Evolutionary conservation across 2,113 vertebrate genomes (phyloP), one percentile per base, ranked within the genome.

Genomic region (Cathartes aura): DNA sequence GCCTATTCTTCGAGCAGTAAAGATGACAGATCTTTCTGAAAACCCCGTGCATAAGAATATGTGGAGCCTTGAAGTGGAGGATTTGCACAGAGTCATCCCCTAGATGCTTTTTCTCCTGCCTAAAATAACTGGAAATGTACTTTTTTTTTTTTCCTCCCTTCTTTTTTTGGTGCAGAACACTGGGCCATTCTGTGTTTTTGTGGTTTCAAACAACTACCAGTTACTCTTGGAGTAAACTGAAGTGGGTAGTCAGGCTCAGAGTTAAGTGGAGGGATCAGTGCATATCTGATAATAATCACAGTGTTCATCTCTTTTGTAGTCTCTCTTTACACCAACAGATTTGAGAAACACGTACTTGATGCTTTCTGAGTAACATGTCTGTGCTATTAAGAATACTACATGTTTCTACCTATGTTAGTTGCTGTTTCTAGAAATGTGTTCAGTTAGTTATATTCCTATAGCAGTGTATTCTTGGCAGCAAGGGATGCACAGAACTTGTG

Each of bases 41-140:
- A 99, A 98, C 42, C 98, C 99, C 0, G 3, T 99, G 48, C 99
- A 99, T 67, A 97, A 98, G 52, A 93, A 27, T 83, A 99, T 99
- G 98, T 99, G 99, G 99, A 98, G 95, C 56, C 97, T 99, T 86
- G 99, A 99, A 98, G 99, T 99, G 87, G 99, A 99, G 84, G 99
- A 99, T 56, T 97, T 99, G 81, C 99, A 99, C 89, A 98, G 97
- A 95, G 93, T 97, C 70, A 92, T 99, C 26, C 97, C 98, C 18
- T 99, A 98, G 88, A 52, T 52, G 29, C 16, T 48, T 47, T 67
- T 66, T n/a, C 13, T 72, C 27, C 14, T 95, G 20, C 34, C 27
- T 36, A 21, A 90, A 91, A 38, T n/a, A 68, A 34, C 23, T 30
- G 45, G 18, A 70, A 78, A 53, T 29, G 29, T 40, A 16, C 29